Evolutionary conservation across 2,888 invertebrate genomes (phyloP).

Genomic region (Conchocele bisecta): DNA sequence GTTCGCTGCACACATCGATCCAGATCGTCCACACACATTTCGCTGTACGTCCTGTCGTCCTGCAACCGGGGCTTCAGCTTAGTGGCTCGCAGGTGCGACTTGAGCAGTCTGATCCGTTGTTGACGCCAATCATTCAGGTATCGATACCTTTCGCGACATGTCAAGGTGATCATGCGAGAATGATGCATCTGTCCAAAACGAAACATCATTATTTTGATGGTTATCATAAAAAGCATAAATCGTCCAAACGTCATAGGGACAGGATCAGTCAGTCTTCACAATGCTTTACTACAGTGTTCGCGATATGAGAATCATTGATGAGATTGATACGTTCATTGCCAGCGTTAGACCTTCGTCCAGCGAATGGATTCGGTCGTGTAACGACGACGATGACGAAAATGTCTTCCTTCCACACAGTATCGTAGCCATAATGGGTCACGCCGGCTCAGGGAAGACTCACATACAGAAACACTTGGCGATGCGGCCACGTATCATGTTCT

Average conservation of each 20-base stretch:
- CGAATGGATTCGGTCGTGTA: too few species aligned
- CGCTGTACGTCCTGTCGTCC: too few species aligned
- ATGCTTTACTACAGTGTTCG: constrained; percentile 21
- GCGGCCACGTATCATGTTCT: constrained; percentile 17
- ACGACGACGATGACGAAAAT: too few species aligned
- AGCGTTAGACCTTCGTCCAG: background rate
- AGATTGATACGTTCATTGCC: background rate
- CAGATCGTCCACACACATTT: too few species aligned
- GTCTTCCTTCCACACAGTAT: constrained; percentile 6
- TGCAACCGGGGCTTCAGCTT: constrained; percentile 1
- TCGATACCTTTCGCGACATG: too few species aligned
- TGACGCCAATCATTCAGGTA: background rate
- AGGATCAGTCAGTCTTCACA: background rate
- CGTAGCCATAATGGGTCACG: constrained; percentile 20
- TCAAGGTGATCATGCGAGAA: too few species aligned
- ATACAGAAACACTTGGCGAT: constrained; percentile 15
- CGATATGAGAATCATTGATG: constrained; percentile 7
- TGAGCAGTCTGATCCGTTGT: constrained; percentile 1
- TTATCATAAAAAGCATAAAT: too few species aligned
- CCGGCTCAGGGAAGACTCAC: constrained; percentile 24
- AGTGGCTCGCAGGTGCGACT: constrained; percentile 2
- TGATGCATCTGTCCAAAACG: too few species aligned
- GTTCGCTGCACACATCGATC: too few species aligned
- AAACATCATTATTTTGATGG: too few species aligned
- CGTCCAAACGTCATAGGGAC: background rate